Base-by-base conservation (phyloP, 1,140 invertebrate genomes). In the Chironomus tepperi region DNA sequence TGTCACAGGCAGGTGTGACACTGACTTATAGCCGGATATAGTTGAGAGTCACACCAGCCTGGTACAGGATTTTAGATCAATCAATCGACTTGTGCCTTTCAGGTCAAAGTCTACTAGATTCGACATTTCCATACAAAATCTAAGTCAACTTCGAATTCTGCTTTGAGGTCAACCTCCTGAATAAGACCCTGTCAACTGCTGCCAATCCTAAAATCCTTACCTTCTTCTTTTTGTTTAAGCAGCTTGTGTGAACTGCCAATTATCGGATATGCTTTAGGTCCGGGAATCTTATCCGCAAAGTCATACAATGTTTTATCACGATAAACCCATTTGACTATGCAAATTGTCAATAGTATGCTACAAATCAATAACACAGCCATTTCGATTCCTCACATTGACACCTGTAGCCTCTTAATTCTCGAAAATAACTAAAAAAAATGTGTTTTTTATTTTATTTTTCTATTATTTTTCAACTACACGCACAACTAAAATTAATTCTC, bases 211-310 rank as follows among this genome's bases (percentile, higher is more conserved):
- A n/a, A 67, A 67, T 10, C 0, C 65, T 19, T 9, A 70, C 65
- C 65, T 18, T 19, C 19, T 18, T 70, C 65, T 5, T 9, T 70
- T 18, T 70, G n/a, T 70, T 70, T 70, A 10, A 70, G 65, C 9
- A 70, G 3, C 19, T 70, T 70, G 18, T 70, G 65, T 21, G 65
- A 70, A 19, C 65, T 70, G 0, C 65, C 65, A 70, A 70, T 70
- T 7, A 70, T 12, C 2, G 65, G 16, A 19, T 18, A 70, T 18
- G 65, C 16, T 19, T 70, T 70, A 21, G 65, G 65, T 19, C 65
- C 65, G 16, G 65, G 65, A 70, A 70, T 70, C 19, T 70, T 16
- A 70, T 70, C 65, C 9, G 65, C 65, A 70, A 70, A 70, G 3
- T 16, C 65, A 18, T 70, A 70, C 9, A 70, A 21, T 70, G 65